These are phyloP conservation scores for Gymnopithys bicolor DNA, from an alignment of 2,797 vertebrate genomes.

Conservation along the genomic window DNA sequence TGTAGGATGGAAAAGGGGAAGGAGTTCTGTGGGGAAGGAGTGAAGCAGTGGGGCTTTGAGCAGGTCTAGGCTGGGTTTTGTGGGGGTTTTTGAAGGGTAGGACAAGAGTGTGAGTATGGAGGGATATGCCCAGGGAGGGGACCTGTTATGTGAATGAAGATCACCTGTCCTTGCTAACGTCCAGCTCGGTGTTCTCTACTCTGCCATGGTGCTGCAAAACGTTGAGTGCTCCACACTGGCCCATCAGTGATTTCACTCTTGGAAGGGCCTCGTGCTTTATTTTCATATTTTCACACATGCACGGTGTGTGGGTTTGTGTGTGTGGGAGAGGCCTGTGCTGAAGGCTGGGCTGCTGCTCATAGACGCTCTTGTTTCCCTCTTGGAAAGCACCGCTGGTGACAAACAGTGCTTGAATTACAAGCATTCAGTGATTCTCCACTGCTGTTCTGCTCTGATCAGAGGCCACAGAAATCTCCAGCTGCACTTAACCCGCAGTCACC, in stretches of 20 bases:
- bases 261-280: neutral
- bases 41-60: neutral
- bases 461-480: slow-evolving; percentile 43
- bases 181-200: neutral
- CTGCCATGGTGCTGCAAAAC: neutral
- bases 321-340: neutral
- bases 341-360: neutral
- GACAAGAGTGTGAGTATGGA: too few relatives aligned
- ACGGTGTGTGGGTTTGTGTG: neutral
- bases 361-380: slow-evolving; percentile 1
- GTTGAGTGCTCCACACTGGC: neutral
- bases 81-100: neutral
- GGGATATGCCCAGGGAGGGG: too few relatives aligned
- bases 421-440: slow-evolving; percentile 14
- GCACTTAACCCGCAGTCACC: slow-evolving; percentile 40
- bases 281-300: neutral
- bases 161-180: neutral
- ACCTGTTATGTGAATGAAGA: too few relatives aligned
- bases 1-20: neutral
- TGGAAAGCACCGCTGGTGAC: neutral
- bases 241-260: neutral
- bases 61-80: neutral
- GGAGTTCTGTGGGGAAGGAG: neutral
- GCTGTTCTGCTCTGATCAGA: slow-evolving; percentile 37
- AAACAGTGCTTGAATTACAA: slow-evolving; percentile 28